Evolutionary conservation across 2,888 invertebrate species (phyloP).

Genomic region (Cephus pygmeus): DNA sequence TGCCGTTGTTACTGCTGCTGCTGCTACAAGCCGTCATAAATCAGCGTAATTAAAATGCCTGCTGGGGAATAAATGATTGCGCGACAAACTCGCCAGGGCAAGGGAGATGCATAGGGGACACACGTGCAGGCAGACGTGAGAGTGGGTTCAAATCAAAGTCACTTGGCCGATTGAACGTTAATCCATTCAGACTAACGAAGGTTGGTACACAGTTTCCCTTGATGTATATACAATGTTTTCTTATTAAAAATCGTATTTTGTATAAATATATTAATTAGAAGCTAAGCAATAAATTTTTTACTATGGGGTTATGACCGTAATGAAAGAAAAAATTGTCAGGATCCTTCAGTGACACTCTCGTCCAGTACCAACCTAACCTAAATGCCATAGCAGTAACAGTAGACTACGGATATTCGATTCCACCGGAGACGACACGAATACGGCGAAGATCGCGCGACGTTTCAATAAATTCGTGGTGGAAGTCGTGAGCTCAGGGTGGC

Average conservation of each 20-base stretch:
- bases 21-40: constrained; percentile 30
- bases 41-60: constrained; percentile 40
- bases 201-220: background rate
- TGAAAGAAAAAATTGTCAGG: background rate
- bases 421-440: background rate
- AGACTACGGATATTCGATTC: background rate
- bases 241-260: background rate
- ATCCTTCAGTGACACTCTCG: background rate
- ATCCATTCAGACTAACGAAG: background rate
- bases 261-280: background rate
- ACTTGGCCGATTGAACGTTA: constrained; percentile 4
- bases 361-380: background rate
- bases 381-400: background rate
- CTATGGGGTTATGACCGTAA: background rate
- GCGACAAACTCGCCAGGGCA: constrained; percentile 19
- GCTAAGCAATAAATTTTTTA: background rate
- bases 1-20: constrained; percentile 8
- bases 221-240: background rate
- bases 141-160: constrained; percentile 8
- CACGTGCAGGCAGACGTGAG: background rate
- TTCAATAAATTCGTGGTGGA: constrained; percentile 19
- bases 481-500: constrained; percentile 1
- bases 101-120: background rate
- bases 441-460: constrained; percentile 5
- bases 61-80: constrained; percentile 32